These are phyloP conservation scores for Microtus montanus DNA, from an alignment of 2,113 vertebrate genomes.

Conservation along the genomic window DNA sequence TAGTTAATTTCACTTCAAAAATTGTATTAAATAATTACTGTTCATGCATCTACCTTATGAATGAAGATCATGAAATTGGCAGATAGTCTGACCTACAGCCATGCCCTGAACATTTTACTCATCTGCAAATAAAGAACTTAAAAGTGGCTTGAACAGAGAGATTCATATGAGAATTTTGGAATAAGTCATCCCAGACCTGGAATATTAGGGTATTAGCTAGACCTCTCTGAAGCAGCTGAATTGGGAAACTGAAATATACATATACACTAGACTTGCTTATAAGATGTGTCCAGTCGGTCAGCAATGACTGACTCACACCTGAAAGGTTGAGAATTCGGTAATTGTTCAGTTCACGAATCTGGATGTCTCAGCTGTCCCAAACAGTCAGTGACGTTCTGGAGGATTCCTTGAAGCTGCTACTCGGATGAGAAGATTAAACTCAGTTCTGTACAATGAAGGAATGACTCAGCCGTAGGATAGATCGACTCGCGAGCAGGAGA, in stretches of 20 bases:
- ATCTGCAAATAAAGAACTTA: background rate
- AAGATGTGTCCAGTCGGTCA: background rate
- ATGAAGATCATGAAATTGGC: background rate
- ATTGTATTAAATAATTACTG: background rate
- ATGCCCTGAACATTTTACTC: background rate
- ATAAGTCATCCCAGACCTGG: background rate
- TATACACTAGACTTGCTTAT: background rate
- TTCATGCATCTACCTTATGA: background rate
- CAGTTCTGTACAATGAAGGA: background rate
- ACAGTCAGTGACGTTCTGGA: background rate
- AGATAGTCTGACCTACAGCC: background rate
- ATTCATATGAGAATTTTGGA: background rate
- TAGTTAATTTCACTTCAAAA: background rate
- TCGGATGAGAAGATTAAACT: background rate
- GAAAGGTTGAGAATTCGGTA: background rate
- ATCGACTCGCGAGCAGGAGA: background rate
- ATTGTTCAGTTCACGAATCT: background rate
- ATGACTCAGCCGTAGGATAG: rapidly evolving
- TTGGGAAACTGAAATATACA: background rate
- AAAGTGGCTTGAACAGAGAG: background rate
- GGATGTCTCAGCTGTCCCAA: background rate
- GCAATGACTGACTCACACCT: background rate
- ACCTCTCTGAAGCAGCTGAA: background rate
- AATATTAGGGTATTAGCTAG: background rate
- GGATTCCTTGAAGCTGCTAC: background rate